phyloP scores from a whole-genome alignment of 2,888 invertebrate species.

The Cetonia aurata region DNA sequence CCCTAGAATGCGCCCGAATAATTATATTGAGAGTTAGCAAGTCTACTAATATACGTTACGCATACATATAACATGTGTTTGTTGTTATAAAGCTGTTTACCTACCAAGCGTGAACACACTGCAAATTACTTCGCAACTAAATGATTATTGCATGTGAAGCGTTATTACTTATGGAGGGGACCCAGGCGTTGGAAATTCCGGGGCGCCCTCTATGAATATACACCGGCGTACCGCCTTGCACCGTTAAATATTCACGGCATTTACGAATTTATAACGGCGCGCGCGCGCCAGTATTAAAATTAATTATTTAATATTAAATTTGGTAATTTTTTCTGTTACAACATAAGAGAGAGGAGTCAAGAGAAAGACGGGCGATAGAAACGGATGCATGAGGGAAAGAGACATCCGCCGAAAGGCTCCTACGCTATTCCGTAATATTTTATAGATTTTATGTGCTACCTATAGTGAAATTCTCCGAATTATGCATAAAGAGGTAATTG shows the following conservation, averaged over 20 bases:
- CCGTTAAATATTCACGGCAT: conserved; percentile 64
- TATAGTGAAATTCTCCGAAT: conserved; percentile 60
- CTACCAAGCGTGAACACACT: conserved; percentile 58
- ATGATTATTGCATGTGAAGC: conserved; percentile 65
- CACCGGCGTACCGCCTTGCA: conserved; percentile 60
- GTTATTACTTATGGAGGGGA: conserved; percentile 61
- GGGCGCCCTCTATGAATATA: conserved; percentile 48
- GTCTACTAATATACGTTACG: conserved; percentile 56
- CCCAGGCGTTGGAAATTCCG: conserved; percentile 60
- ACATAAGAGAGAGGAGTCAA: conserved; percentile 50
- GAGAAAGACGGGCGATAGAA: neutral
- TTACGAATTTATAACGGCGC: conserved; percentile 65
- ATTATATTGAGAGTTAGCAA: conserved; percentile 49
- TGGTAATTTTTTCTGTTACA: conserved; percentile 70
- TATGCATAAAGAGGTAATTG: conserved; percentile 61
- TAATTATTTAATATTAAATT: conserved; percentile 74
- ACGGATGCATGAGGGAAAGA: neutral
- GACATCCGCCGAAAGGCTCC: conserved; percentile 44
- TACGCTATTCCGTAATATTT: conserved; percentile 54
- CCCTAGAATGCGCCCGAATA: too few relatives aligned
- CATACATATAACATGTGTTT: conserved; percentile 59
- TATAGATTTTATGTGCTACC: conserved; percentile 58
- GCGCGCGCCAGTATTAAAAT: conserved; percentile 70
- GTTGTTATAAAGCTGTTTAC: conserved; percentile 62
- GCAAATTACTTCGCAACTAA: conserved; percentile 64